Conservation (phyloP, 2,888 invertebrate genomes). For the Orchesella flavescens region DNA sequence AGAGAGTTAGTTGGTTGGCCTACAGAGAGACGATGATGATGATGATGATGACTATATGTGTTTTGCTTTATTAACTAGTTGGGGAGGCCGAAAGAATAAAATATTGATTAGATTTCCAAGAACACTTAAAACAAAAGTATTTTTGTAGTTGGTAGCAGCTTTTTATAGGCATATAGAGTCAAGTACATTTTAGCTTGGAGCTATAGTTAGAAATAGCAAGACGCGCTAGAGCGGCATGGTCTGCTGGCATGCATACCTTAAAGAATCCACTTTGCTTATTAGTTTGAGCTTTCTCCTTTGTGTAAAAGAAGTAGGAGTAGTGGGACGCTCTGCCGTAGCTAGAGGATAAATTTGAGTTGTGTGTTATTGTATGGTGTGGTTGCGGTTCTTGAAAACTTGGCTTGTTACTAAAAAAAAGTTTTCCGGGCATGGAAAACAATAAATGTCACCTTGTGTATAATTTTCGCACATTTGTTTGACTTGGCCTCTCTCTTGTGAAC, state of each 20-base stretch:
- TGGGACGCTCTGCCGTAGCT: no score
- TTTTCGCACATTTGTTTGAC: conserved; percentile 59
- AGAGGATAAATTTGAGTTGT: no score
- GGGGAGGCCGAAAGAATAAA: neutral
- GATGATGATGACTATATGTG: neutral
- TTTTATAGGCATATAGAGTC: no score
- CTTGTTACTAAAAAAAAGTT: conserved; percentile 9
- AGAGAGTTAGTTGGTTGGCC: neutral
- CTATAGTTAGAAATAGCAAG: no score
- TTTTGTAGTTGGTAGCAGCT: neutral
- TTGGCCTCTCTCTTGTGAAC: neutral
- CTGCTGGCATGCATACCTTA: no score
- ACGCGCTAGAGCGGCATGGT: no score
- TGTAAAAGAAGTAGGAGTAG: no score
- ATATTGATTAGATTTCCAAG: conserved; percentile 12
- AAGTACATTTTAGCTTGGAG: no score
- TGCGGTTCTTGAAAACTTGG: conserved; percentile 12
- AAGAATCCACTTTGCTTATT: no score
- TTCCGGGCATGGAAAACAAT: conserved; percentile 42
- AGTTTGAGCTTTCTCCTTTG: no score
- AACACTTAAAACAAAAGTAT: neutral
- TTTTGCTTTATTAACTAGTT: conserved; percentile 15
- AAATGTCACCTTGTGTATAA: conserved; percentile 61
- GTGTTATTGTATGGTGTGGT: neutral
- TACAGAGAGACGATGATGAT: no score